These are phyloP conservation scores for Rhodophaea formosa DNA, from an alignment of 2,888 invertebrate genomes.

Conservation along the genomic window DNA sequence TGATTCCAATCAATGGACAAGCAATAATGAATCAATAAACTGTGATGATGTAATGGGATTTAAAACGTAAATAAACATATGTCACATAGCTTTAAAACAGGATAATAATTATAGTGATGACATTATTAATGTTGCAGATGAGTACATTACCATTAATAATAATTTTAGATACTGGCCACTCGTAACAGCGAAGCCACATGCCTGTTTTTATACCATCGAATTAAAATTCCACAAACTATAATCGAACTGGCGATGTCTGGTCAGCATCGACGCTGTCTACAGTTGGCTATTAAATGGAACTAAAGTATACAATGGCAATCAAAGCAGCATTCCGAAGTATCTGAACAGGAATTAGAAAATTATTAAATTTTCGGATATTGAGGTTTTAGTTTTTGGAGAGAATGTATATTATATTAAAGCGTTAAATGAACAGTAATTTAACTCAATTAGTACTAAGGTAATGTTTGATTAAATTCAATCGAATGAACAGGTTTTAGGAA, in stretches of 20 bases:
- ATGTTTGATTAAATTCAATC: no score
- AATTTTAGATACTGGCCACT: neutral
- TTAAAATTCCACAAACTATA: constrained; percentile 52
- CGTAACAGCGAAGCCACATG: constrained; percentile 11
- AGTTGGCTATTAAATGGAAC: constrained; percentile 38
- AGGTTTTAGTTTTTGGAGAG: neutral
- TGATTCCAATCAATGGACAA: no score
- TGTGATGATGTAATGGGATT: no score
- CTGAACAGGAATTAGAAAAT: constrained; percentile 23
- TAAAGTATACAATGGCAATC: constrained; percentile 36
- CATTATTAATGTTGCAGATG: neutral
- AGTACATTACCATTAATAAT: neutral
- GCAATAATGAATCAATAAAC: no score
- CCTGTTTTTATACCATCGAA: constrained; percentile 47
- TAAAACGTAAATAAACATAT: neutral
- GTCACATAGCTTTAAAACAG: neutral
- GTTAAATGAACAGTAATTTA: no score
- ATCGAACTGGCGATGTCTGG: constrained; percentile 44
- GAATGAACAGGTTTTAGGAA: no score
- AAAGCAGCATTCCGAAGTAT: constrained; percentile 37
- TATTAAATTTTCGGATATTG: neutral
- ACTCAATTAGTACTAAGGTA: no score
- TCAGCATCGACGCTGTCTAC: constrained; percentile 40
- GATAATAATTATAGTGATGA: neutral
- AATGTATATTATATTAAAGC: no score